Conservation (phyloP, 53 echinoderm and acorn worm genomes). For the Mesocentrotus franciscanus region DNA sequence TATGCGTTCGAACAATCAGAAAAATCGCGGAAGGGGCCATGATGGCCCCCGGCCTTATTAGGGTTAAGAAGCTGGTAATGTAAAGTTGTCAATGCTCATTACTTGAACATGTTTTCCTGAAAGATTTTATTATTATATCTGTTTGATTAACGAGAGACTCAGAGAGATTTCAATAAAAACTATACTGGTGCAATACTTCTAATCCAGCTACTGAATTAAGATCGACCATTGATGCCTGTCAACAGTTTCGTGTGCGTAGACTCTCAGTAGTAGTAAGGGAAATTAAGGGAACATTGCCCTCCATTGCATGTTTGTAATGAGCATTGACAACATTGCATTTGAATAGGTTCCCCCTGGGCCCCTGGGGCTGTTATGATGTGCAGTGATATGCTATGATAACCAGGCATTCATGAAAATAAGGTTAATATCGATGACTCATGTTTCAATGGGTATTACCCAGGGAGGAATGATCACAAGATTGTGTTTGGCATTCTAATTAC, state of each 20-base stretch:
- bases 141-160: too few relatives aligned
- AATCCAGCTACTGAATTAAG: background rate
- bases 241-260: too few relatives aligned
- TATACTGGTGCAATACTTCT: too few relatives aligned
- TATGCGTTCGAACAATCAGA: too few relatives aligned
- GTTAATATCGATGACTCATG: slow-evolving; percentile 35
- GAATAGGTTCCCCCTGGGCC: background rate
- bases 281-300: background rate
- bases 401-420: slow-evolving; percentile 1
- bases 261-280: background rate
- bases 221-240: background rate
- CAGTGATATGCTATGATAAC: background rate
- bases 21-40: too few relatives aligned
- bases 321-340: background rate
- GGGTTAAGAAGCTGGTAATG: too few relatives aligned
- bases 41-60: too few relatives aligned
- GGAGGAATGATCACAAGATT: background rate
- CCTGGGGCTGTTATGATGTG: background rate
- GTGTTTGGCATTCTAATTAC: slow-evolving; percentile 19
- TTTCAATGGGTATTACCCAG: background rate
- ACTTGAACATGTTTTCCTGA: too few relatives aligned
- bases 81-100: too few relatives aligned
- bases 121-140: too few relatives aligned
- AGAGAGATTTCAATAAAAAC: too few relatives aligned
- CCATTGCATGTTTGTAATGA: background rate